phyloP scores from a whole-genome alignment of 1,140 invertebrate species.

The Drosophila bipectinata region DNA sequence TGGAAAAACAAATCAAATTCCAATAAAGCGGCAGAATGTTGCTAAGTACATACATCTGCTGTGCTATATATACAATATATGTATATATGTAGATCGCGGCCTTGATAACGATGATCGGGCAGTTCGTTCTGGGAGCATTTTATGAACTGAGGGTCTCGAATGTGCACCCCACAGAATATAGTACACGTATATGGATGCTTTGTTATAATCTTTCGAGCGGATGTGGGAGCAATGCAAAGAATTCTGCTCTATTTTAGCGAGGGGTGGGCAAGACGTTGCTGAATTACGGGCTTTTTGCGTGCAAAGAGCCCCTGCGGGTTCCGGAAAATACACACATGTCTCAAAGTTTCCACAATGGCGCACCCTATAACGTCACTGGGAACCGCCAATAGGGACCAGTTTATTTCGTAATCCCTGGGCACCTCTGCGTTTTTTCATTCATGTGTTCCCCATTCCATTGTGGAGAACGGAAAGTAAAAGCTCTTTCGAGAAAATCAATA shows the following conservation, averaged over 20 bases:
- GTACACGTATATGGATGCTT: constrained; percentile 39
- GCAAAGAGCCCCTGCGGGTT: constrained; percentile 45
- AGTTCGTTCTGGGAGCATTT: constrained; percentile 39
- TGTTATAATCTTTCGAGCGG: constrained; percentile 55
- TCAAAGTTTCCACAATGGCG: constrained; percentile 44
- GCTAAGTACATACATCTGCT: constrained; percentile 31
- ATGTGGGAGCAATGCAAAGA: constrained; percentile 70
- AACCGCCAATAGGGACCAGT: constrained; percentile 38
- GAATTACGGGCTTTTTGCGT: constrained; percentile 71
- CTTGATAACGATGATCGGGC: constrained; percentile 73
- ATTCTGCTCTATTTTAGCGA: constrained; percentile 54
- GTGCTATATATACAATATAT: constrained; percentile 27
- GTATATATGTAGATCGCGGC: constrained; percentile 60
- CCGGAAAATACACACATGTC: constrained; percentile 1
- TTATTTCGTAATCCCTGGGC: constrained; percentile 50
- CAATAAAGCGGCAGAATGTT: constrained; percentile 40
- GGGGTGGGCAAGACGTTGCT: constrained; percentile 34
- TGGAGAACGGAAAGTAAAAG: constrained; percentile 40
- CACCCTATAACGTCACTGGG: constrained; percentile 69
- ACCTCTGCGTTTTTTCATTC: constrained; percentile 46
- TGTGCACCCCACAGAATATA: constrained; percentile 30
- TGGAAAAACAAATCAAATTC: constrained; percentile 42
- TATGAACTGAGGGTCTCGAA: constrained; percentile 57
- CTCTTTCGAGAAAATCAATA: constrained; percentile 64
- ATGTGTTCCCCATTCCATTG: constrained; percentile 33